Evolutionary conservation across 1,140 invertebrate genomes (phyloP), one percentile per base, ranked within the genome.

Genomic region (Euura lappo): DNA sequence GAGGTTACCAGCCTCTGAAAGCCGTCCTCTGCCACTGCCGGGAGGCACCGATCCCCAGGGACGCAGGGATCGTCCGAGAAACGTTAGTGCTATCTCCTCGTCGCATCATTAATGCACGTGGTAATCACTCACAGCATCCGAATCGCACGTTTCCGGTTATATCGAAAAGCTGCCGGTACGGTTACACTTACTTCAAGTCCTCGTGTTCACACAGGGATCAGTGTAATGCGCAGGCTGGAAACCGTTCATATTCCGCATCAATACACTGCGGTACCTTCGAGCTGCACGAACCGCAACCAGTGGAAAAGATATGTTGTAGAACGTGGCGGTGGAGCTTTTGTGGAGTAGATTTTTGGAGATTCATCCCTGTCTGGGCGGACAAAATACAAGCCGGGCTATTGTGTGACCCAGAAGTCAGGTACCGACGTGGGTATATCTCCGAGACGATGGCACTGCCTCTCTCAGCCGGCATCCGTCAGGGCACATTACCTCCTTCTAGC

Each of bases 401-500:
- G 81, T 80, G 80, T 81, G 80, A 82, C 76, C 76, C 74, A 80
- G 66, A 79, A 82, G 79, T 80, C 79, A 74, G 71, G 51, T 60
- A 60, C 51, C 8, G 51, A 60, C 8, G 51, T 11, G 51, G 13
- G 51, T 3, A 1, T 77, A 78, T 78, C 79, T 76, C 80, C 74
- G 71, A 81, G 79, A 81, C 75, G 76, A 74, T 60, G 51, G 51
- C 51, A 60, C 51, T 75, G 65, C 75, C 72, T 78, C 74, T 71
- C 76, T 75, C 78, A 79, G 74, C 71, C 78, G 78, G 76, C 79
- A 81, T 83, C 80, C 78, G 80, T 81, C 80, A 83, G 77, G 72
- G 75, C 76, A 76, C 77, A 81, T 81, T 81, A 81, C 79, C 65
- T 77, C 74, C 71, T 73, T 75, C 74, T 71, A 68, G 70, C 47